A percentile compares a stretch with the other conserved stretches of the same genome.
phyloP scores from a whole-genome alignment of 2,797 vertebrate species.

The Microctenopoma stevenorrisi region DNA sequence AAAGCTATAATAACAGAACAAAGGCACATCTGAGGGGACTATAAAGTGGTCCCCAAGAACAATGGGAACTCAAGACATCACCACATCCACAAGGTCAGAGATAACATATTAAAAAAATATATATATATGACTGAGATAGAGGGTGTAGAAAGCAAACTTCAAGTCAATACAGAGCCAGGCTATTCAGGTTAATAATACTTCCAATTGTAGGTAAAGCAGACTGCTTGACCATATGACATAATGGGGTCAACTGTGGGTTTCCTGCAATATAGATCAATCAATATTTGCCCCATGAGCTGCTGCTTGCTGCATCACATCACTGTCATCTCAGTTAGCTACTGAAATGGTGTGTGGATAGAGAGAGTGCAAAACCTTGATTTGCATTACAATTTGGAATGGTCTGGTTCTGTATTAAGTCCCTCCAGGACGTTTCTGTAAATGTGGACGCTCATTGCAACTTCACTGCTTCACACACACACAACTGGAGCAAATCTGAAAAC shows the following conservation, averaged over 20 bases:
- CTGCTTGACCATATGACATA: constrained; percentile 22
- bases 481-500: constrained; percentile 46
- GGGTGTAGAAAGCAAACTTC: constrained; percentile 7
- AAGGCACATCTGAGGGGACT: constrained; percentile 5
- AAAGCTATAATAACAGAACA: constrained; percentile 26
- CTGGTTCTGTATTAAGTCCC: neutral
- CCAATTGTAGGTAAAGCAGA: constrained; percentile 13
- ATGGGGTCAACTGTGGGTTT: constrained; percentile 19
- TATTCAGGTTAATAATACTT: constrained; percentile 51
- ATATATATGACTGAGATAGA: constrained; percentile 6
- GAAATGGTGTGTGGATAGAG: neutral
- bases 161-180: constrained; percentile 42
- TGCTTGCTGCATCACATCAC: constrained; percentile 6
- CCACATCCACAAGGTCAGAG: constrained; percentile 23
- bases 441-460: constrained; percentile 21
- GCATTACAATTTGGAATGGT: neutral
- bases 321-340: constrained; percentile 1
- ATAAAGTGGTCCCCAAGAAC: constrained; percentile 25
- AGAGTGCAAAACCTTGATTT: neutral
- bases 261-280: constrained; percentile 28
- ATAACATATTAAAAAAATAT: constrained; percentile 25
- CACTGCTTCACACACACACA: constrained; percentile 40
- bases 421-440: constrained; percentile 17
- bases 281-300: constrained; percentile 17
- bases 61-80: neutral